Conservation (phyloP, 2,888 invertebrate species). For the Cerastoderma edule region DNA sequence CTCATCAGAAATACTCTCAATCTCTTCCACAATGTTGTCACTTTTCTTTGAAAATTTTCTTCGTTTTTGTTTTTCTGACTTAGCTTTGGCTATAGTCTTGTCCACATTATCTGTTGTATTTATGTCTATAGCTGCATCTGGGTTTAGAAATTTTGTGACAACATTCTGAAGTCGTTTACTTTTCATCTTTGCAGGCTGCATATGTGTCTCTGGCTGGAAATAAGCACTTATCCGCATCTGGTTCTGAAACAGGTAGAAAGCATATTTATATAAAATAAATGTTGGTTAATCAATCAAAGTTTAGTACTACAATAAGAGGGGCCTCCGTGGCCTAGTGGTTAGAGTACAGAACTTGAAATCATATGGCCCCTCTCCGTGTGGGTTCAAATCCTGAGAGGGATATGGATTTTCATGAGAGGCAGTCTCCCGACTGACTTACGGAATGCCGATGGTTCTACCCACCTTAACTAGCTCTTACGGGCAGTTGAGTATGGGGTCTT, state of each 20-base stretch:
- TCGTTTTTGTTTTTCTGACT: not conserved
- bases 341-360: too few relatives aligned
- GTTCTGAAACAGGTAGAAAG: constrained; percentile 37
- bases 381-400: too few relatives aligned
- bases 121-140: constrained; percentile 8
- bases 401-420: not conserved
- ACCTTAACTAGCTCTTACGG: too few relatives aligned
- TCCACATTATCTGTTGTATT: not conserved
- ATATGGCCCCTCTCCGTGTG: too few relatives aligned
- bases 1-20: not conserved
- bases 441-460: too few relatives aligned
- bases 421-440: too few relatives aligned
- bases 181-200: constrained; percentile 50
- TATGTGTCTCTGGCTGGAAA: constrained; percentile 57
- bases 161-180: constrained; percentile 57
- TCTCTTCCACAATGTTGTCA: not conserved
- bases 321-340: too few relatives aligned
- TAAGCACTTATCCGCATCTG: constrained; percentile 55
- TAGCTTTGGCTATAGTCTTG: not conserved
- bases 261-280: not conserved
- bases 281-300: too few relatives aligned
- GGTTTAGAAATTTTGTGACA: constrained; percentile 45
- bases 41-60: too few relatives aligned
- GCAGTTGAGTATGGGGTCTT: too few relatives aligned
- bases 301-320: too few relatives aligned